These are phyloP conservation scores for Otis tarda DNA, from an alignment of 2,113 vertebrate species.

Conservation along the genomic window DNA sequence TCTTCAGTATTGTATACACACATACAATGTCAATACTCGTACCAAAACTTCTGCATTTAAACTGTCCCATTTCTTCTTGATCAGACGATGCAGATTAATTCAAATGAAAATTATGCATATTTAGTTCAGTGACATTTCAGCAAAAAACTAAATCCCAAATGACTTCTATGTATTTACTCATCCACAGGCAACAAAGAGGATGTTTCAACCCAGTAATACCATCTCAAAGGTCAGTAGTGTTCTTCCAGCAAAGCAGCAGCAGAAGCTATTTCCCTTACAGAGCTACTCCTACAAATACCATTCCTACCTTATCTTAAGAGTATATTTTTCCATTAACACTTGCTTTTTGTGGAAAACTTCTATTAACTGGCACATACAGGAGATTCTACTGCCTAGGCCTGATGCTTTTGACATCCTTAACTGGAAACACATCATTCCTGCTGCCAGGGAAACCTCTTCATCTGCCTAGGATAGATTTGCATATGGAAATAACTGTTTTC, in stretches of 20 bases:
- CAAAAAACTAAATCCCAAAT: not conserved
- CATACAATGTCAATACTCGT: rapidly evolving
- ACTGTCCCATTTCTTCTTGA: not conserved
- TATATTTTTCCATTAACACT: not conserved
- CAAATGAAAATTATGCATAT: not conserved
- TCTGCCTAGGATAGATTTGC: not conserved
- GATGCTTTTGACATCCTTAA: not conserved
- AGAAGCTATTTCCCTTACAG: not conserved
- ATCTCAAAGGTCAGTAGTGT: not conserved
- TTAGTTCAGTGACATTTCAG: not conserved
- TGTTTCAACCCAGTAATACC: not conserved
- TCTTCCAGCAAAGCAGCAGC: not conserved
- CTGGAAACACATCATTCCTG: not conserved
- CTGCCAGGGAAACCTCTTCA: not conserved
- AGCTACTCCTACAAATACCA: not conserved
- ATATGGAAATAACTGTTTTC: not conserved
- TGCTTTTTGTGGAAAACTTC: not conserved
- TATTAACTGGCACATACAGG: not conserved
- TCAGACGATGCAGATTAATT: not conserved
- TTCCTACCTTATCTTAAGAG: not conserved
- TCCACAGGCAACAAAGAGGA: not conserved
- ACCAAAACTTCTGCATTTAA: not conserved
- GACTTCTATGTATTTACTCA: not conserved
- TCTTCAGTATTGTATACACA: not conserved
- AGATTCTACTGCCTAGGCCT: not conserved